phyloP scores from a whole-genome alignment of 1,140 invertebrate species.

The Lutraria rhynchaena region DNA sequence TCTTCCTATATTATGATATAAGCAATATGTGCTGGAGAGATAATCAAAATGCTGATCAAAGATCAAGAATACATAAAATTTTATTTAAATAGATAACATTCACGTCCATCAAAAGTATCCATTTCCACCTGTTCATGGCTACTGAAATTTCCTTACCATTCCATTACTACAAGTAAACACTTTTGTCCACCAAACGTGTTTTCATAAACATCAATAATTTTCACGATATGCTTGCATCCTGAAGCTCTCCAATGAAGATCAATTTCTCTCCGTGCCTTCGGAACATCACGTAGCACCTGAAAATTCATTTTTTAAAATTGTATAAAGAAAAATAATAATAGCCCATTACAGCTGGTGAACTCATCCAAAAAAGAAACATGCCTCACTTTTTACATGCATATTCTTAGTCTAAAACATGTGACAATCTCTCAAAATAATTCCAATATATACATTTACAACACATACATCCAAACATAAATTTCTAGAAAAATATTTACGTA shows the following conservation, averaged over 20 bases:
- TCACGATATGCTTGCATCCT: conserved; percentile 95
- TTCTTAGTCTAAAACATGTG: too few relatives aligned
- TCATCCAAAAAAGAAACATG: too few relatives aligned
- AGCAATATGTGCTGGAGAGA: not conserved
- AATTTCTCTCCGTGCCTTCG: conserved; percentile 96
- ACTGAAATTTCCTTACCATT: conserved; percentile 89
- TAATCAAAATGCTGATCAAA: not conserved
- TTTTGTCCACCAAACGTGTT: conserved; percentile 94
- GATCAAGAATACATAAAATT: not conserved
- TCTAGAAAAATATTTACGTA: too few relatives aligned
- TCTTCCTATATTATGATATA: too few relatives aligned
- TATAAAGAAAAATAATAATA: conserved; percentile 21
- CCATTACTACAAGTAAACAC: conserved; percentile 98
- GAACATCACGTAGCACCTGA: conserved; percentile 94
- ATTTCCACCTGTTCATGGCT: not conserved
- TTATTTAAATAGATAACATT: not conserved
- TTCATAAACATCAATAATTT: conserved; percentile 97
- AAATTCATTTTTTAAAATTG: not conserved
- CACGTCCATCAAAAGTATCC: not conserved
- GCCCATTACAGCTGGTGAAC: too few relatives aligned
- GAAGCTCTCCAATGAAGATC: conserved; percentile 95
- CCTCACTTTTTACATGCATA: too few relatives aligned
- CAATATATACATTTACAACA: too few relatives aligned
- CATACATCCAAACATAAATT: too few relatives aligned
- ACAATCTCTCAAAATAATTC: too few relatives aligned